Conservation (phyloP, 2,797 vertebrate species). For the Acanthopagrus latus region DNA sequence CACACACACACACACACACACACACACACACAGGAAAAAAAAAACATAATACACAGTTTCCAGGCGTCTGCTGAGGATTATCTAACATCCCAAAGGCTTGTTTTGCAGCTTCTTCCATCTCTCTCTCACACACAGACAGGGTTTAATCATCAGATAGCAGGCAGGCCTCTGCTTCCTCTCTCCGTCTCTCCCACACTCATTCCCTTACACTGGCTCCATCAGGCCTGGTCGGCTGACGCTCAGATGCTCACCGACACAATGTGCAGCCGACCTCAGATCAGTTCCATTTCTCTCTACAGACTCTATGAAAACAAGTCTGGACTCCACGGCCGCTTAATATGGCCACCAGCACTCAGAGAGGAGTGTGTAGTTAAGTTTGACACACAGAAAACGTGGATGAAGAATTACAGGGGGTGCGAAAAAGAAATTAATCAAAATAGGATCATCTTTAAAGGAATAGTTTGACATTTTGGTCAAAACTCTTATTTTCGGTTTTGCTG, state of each 20-base stretch:
- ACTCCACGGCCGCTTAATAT: slow-evolving; percentile 10
- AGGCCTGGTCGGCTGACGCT: slow-evolving; percentile 20
- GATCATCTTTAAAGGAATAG: not conserved
- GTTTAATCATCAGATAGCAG: slow-evolving; percentile 75
- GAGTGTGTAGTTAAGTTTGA: not conserved
- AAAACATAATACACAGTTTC: slow-evolving; percentile 6
- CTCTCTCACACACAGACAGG: slow-evolving; percentile 5
- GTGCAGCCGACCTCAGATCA: slow-evolving; percentile 45
- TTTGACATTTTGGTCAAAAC: not conserved
- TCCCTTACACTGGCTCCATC: slow-evolving; percentile 42
- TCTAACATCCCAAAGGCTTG: slow-evolving; percentile 53
- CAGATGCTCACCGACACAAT: slow-evolving; percentile 39
- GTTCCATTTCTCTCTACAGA: slow-evolving; percentile 37
- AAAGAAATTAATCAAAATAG: not conserved
- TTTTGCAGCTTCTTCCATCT: slow-evolving; percentile 45
- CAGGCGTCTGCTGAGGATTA: slow-evolving; percentile 51
- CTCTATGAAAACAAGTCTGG: slow-evolving; percentile 48
- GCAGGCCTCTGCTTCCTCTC: slow-evolving; percentile 63
- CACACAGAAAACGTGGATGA: not conserved
- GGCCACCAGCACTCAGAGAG: not conserved
- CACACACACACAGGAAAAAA: slow-evolving; percentile 12
- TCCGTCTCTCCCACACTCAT: slow-evolving; percentile 47
- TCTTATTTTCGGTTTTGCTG: not conserved
- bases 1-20: not conserved
- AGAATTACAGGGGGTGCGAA: not conserved